phyloP scores from a whole-genome alignment of 2,113 vertebrate species.

The Ictalurus furcatus region DNA sequence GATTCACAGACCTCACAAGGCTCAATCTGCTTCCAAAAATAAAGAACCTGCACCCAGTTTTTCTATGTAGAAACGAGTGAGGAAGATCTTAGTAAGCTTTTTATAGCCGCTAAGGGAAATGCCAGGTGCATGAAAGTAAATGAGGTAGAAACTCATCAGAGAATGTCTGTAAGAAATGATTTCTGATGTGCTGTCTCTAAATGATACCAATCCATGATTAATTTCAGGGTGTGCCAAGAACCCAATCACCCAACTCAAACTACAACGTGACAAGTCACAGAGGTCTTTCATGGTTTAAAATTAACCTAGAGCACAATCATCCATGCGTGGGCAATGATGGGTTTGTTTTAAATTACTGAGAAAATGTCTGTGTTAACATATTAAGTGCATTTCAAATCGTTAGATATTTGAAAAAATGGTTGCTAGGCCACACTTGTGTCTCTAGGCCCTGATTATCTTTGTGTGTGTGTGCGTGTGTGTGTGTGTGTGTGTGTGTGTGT shows the following conservation, averaged over 20 bases:
- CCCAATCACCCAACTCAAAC: not conserved
- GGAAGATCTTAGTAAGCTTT: conserved; percentile 26
- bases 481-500: conserved; percentile 11
- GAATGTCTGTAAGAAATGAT: conserved; percentile 39
- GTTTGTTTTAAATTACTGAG: not conserved
- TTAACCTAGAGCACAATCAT: not conserved
- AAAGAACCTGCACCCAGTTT: not conserved
- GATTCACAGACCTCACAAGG: not conserved
- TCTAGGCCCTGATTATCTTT: conserved; percentile 39
- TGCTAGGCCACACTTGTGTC: conserved; percentile 46
- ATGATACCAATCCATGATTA: conserved; percentile 50
- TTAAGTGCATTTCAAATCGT: conserved; percentile 20
- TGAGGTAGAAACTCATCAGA: conserved; percentile 39
- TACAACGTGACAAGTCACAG: conserved; percentile 17
- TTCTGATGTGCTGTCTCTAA: conserved; percentile 35
- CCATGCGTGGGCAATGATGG: not conserved
- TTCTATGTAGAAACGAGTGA: not conserved
- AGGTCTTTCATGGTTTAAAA: conserved; percentile 10
- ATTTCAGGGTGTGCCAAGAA: conserved; percentile 34
- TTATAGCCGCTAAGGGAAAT: conserved; percentile 45
- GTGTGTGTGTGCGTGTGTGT: not conserved
- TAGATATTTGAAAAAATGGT: conserved; percentile 28
- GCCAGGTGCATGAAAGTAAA: conserved; percentile 48
- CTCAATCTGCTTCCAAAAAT: not conserved
- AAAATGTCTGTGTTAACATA: not conserved